Evolutionary conservation across 1,140 invertebrate species (phyloP).

Genomic region (Drosophila lacertosa): DNA sequence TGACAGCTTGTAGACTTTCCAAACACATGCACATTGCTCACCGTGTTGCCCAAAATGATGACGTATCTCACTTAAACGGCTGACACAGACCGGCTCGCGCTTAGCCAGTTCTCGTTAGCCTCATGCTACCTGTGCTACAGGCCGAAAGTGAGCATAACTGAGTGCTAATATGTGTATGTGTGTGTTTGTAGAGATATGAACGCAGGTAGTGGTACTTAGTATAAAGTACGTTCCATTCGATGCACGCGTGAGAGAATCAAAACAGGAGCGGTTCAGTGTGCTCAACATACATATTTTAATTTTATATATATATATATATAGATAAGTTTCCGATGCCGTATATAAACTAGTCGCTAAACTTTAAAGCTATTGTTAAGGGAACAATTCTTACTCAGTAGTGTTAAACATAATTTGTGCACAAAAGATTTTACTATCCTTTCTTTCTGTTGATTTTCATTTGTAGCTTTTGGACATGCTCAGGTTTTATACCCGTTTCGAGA

Average conservation of each 20-base stretch:
- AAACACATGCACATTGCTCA: neutral
- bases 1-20: constrained; percentile 46
- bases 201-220: constrained; percentile 54
- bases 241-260: constrained; percentile 38
- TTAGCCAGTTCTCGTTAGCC: constrained; percentile 21
- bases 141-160: constrained; percentile 23
- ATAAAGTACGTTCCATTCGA: constrained; percentile 69
- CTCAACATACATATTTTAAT: neutral
- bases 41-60: constrained; percentile 63
- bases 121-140: constrained; percentile 44
- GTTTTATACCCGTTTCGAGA: constrained; percentile 99
- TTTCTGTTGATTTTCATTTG: constrained; percentile 71
- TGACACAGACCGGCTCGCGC: constrained; percentile 28
- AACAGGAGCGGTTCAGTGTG: constrained; percentile 54
- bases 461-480: constrained; percentile 97
- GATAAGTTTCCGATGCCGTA: no score
- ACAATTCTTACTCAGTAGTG: no score
- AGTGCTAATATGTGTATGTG: constrained; percentile 27
- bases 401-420: no score
- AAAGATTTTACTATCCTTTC: no score
- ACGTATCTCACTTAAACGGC: constrained; percentile 56
- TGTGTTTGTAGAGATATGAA: constrained; percentile 60
- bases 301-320: no score
- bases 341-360: no score
- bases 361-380: no score